A percentile compares a stretch with the other conserved stretches of the same genome.
phyloP scores from a whole-genome alignment of 2,113 vertebrate species.

The Chelonoidis abingdonii region DNA sequence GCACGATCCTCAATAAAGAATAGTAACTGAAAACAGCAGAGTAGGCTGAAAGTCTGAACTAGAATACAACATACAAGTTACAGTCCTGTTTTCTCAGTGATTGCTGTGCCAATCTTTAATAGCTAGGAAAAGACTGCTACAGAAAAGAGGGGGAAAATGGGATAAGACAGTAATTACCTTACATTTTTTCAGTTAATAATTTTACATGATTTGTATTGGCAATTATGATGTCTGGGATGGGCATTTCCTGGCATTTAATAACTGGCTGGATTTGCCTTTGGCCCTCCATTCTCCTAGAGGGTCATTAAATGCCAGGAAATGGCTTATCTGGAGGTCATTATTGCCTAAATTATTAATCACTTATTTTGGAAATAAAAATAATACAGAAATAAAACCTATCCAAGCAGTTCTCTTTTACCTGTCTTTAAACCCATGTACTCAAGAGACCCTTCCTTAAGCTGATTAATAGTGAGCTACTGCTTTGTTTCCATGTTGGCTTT shows the following conservation, averaged over 20 bases:
- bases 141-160: background rate
- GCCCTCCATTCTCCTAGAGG: background rate
- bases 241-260: background rate
- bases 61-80: background rate
- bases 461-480: background rate
- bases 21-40: background rate
- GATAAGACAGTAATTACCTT: slow-evolving; percentile 9
- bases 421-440: background rate
- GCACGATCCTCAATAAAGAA: accelerated
- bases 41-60: slow-evolving; percentile 2
- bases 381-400: background rate
- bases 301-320: background rate
- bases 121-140: slow-evolving; percentile 18
- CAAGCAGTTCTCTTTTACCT: background rate
- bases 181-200: slow-evolving; percentile 7
- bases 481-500: background rate
- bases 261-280: background rate
- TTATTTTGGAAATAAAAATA: background rate
- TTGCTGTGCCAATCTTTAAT: slow-evolving; percentile 8
- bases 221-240: background rate
- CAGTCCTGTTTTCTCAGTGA: slow-evolving; percentile 7
- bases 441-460: background rate
- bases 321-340: accelerated
- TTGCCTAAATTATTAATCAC: background rate
- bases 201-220: slow-evolving; percentile 25